Base-by-base conservation (phyloP, 1,140 invertebrate genomes). In the Caerostris darwini region DNA sequence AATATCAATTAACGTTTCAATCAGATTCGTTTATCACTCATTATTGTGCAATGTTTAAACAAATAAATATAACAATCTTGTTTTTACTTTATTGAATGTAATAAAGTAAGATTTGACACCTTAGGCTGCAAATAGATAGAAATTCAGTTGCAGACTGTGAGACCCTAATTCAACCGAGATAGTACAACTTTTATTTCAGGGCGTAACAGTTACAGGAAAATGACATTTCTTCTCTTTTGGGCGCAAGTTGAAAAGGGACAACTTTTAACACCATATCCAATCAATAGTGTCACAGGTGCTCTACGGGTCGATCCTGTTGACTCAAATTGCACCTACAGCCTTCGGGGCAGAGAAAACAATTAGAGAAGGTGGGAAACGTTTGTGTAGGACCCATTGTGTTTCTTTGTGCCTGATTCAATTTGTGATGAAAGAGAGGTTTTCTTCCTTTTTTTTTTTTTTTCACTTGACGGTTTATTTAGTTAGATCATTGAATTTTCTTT, bases 211-310 rank as follows among this genome's bases (percentile, higher is more conserved):
- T 17, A 67, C 61, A n/a, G 19, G 8, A 77, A 77, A 77, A 77
- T 50, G 53, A 5, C 34, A 53, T 77, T 53, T 3, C 34, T 14
- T 77, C 34, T 10, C 7, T 77, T 50, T 50, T 4, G 8, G 34
- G 34, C 34, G 2, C 5, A 77, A 77, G 10, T 3, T 77, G 71
- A 77, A 53, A 8, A 50, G 34, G 50, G 71, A 8, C 14, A 34
- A 34, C 12, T 85, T 85, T 58, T 58, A 53, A 8, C 10, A 8
- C 50, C 14, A n/a, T 54, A 53, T 53, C 54, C 53, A 90, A 90
- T 90, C 88, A 90, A 90, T 90, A 58, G 64, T 50, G 67, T 90
- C 88, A 90, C 88, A 90, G 88, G 88, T 90, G 88, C 57, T 90
- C 56, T 34, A n/a, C 34, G 50, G 67, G 69, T 77, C 54, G 88